Percentiles rank a stretch among this genome's conserved stretches.
Evolutionary conservation across 2,797 vertebrate species (phyloP).

Genomic region (Spinus pinus): DNA sequence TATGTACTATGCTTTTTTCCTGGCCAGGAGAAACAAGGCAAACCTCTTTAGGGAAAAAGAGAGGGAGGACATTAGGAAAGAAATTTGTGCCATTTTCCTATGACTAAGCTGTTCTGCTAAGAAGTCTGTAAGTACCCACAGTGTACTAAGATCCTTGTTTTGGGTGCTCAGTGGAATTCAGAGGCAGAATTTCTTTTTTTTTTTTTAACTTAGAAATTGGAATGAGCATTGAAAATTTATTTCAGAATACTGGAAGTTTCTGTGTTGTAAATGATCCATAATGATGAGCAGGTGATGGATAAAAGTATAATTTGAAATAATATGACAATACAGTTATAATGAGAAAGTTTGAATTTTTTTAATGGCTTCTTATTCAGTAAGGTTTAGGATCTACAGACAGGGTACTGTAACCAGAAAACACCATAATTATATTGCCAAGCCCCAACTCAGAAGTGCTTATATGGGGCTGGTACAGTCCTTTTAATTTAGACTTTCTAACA

Average conservation of each 20-base stretch:
- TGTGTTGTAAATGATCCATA: neutral
- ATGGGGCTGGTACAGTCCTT: neutral
- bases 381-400: neutral
- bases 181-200: neutral
- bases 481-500: neutral
- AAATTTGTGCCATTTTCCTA: neutral
- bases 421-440: neutral
- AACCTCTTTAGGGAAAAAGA: neutral
- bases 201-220: neutral
- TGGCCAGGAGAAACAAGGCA: neutral
- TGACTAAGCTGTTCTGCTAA: neutral
- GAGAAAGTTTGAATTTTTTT: neutral
- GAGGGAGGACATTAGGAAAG: neutral
- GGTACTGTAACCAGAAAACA: neutral
- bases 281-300: neutral
- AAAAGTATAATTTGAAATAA: neutral
- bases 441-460: neutral
- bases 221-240: neutral
- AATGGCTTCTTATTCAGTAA: neutral
- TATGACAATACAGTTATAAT: neutral
- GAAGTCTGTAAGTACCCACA: neutral
- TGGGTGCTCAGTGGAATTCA: neutral
- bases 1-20: neutral
- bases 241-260: neutral
- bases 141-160: neutral